Conservation (phyloP, 2,888 invertebrate genomes). For the Ephialtes manifestator region DNA sequence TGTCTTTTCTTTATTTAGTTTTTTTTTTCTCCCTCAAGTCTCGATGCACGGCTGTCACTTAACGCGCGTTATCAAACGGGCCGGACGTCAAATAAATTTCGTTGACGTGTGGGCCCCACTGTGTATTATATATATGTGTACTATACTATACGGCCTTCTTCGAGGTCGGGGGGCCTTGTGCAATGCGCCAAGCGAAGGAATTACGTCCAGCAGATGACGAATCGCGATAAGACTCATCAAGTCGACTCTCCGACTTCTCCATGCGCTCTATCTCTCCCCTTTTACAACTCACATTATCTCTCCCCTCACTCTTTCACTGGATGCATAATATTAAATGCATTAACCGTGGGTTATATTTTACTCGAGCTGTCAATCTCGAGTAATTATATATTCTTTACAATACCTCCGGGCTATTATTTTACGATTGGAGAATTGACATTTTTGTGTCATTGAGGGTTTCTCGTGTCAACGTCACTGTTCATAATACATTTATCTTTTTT, state of each 20-base stretch:
- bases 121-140: background rate
- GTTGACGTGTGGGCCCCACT: constrained; percentile 47
- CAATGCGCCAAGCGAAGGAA: constrained; percentile 36
- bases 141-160: constrained; percentile 29
- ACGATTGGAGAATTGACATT: background rate
- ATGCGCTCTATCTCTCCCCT: background rate
- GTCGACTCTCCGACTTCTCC: constrained; percentile 44
- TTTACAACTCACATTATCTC: background rate
- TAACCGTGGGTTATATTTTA: constrained; percentile 23
- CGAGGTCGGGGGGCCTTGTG: constrained; percentile 51
- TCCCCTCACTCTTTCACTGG: background rate
- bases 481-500: background rate
- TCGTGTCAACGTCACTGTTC: constrained; percentile 17
- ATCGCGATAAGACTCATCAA: constrained; percentile 66
- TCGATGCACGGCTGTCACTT: constrained; percentile 55
- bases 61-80: constrained; percentile 62
- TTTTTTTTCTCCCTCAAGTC: background rate
- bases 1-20: constrained; percentile 19
- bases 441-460: constrained; percentile 4
- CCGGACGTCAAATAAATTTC: constrained; percentile 62
- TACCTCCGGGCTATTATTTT: constrained; percentile 21
- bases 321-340: constrained; percentile 50
- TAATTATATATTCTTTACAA: constrained; percentile 28
- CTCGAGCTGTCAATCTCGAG: constrained; percentile 17
- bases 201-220: constrained; percentile 61